Evolutionary conservation across 2,888 invertebrate species (phyloP).

Genomic region (Ochropacha duplaris): DNA sequence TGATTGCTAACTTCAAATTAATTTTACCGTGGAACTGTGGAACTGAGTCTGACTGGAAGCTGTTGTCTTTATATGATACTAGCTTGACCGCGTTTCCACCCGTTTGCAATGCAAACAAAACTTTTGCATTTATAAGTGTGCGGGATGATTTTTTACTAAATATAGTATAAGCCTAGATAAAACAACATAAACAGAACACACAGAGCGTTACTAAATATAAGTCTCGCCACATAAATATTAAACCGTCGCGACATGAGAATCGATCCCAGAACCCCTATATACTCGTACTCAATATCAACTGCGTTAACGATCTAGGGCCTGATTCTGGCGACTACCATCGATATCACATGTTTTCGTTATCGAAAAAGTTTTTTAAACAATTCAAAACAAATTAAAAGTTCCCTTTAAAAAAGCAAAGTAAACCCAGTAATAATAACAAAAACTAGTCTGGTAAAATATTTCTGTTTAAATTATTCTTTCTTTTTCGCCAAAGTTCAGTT

Average conservation of each 20-base stretch:
- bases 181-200: not conserved
- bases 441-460: not conserved
- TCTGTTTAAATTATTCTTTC: slow-evolving; percentile 1
- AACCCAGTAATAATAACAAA: not conserved
- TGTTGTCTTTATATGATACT: too few species aligned
- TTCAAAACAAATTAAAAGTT: too few species aligned
- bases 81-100: too few species aligned
- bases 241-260: not conserved
- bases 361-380: too few species aligned
- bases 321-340: not conserved
- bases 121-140: too few species aligned
- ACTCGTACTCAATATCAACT: not conserved
- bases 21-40: too few species aligned
- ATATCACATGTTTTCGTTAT: too few species aligned
- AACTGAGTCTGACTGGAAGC: too few species aligned
- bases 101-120: too few species aligned
- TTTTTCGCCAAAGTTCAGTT: not conserved
- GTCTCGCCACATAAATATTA: not conserved
- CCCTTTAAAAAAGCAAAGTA: not conserved
- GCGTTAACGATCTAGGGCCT: not conserved
- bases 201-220: not conserved
- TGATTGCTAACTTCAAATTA: too few species aligned
- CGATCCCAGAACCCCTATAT: not conserved
- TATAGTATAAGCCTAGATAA: not conserved
- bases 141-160: not conserved